Evolutionary conservation across 2,113 vertebrate species (phyloP), one percentile per base, ranked within the genome.

Genomic region (Xyrauchen texanus): DNA sequence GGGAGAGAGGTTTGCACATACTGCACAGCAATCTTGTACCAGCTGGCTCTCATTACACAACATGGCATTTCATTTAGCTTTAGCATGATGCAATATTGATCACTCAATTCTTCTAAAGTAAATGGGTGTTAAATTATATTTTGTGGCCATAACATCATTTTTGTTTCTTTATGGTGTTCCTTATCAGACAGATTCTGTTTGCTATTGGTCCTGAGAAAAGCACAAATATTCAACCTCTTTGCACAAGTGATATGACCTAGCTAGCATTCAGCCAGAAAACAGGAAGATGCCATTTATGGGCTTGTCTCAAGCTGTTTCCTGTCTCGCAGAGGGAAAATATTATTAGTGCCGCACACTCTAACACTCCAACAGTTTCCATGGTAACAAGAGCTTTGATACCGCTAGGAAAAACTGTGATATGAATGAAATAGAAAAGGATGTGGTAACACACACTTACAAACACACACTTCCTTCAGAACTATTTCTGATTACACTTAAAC

Each of bases 341-440:
- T 87, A 88, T 82, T 88, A 88, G 87, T 85, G 73, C 71, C 81
- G 76, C 84, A 84, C 87, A 81, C 83, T 86, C 88, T 65, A n/a
- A 83, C 85, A 85, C 90, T 92, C 88, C 76, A 61, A 80, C 88
- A 86, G 91, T 94, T 93, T 90, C 93, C 91, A 93, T 92, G 86
- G 92, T 88, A 93, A 94, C 93, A 87, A 45, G 87, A 77, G 87
- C 89, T 91, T 90, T 92, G 88, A 91, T 91, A 87, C 86, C 85
- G 84, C 88, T 61, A 60, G 83, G 88, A 88, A 83, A 86, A 87
- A 72, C 84, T 73, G 64, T 68, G 75, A 72, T 85, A 66, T 85
- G 85, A 88, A 87, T 83, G 80, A 80, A 81, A 81, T 79, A 80
- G 72, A 77, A 77, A 46, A 64, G 81, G 76, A 79, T 80, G 46